Base-by-base conservation (phyloP, 1,140 invertebrate genomes). In the Homarus americanus region DNA sequence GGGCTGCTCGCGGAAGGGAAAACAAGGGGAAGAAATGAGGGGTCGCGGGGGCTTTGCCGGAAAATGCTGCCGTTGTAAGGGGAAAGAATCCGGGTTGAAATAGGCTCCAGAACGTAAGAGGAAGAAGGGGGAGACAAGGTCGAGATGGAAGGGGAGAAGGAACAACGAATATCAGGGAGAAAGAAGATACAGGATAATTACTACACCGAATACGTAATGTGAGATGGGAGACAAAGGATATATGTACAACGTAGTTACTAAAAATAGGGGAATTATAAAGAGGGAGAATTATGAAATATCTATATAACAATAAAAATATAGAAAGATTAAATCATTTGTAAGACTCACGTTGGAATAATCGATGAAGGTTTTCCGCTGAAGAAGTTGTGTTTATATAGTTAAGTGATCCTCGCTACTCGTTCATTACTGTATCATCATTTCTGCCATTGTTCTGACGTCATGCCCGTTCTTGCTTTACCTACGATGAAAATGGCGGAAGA, bases 1-100 rank as follows among this genome's bases (percentile, higher is more conserved):
- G 79, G 79, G 15, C 3, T 41, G 34, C 58, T 36, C 41, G 49
- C 41, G 49, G 69, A 86, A 76, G 84, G 72, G 69, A 49, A 78
- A 58, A 75, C 41, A 86, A 78, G 49, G 72, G 72, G 66, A 73
- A 84, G 82, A 49, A 76, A 53, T 40, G 44, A 78, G 73, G 73
- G 66, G 82, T 38, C 82, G 66, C 82, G 66, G 66, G 36, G 36
- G 20, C 40, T 28, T 75, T 69, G 72, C 72, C 24, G 69, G 73
- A 58, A 76, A 86, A 49, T 69, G 73, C 49, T 76, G 66, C 83
- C 72, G 41, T 49, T 44, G 32, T 53, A 28, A 53, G 66, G 28
- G 83, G 40, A 85, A 84, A 75, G 41, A 85, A 76, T 75, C 82
- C 58, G 49, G 24, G 38, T 66, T 63, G 53, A 66, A 82, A 63